These are phyloP conservation scores for Piprites chloris DNA, from an alignment of 2,113 vertebrate genomes.

Conservation along the genomic window DNA sequence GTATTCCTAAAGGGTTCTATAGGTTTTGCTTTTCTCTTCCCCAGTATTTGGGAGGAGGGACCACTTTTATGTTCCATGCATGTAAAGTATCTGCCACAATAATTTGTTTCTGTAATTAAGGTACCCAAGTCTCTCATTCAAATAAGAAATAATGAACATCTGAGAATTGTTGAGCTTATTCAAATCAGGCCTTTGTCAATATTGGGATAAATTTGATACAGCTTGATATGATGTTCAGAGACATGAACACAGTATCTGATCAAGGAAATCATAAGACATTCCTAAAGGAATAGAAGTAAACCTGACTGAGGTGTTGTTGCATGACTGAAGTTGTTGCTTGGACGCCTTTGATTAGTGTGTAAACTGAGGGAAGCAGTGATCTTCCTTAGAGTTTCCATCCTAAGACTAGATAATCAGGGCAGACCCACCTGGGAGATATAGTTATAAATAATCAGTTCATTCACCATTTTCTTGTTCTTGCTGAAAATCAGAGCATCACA, in stretches of 20 bases:
- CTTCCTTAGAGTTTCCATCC: not conserved
- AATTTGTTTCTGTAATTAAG: not conserved
- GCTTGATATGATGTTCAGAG: not conserved
- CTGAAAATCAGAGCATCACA: not conserved
- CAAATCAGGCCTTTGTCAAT: not conserved
- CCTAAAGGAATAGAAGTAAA: not conserved
- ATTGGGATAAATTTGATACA: not conserved
- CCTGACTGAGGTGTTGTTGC: not conserved
- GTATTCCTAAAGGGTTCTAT: not conserved
- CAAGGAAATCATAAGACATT: not conserved
- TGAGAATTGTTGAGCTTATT: not conserved
- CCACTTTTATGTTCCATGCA: not conserved
- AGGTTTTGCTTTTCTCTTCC: not conserved
- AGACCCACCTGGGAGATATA: not conserved
- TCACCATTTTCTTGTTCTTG: not conserved
- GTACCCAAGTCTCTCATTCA: not conserved
- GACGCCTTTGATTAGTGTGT: not conserved
- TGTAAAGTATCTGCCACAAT: not conserved
- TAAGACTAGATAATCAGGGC: not conserved
- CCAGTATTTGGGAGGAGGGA: fast-evolving
- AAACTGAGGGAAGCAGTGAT: not conserved
- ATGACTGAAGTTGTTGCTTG: not conserved
- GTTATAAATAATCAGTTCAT: not conserved
- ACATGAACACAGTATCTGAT: not conserved
- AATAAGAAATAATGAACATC: not conserved